A percentile compares a stretch with the other conserved stretches of the same genome.
These are phyloP conservation scores for Crioceris asparagi DNA, from an alignment of 2,888 invertebrate genomes.

Conservation along the genomic window DNA sequence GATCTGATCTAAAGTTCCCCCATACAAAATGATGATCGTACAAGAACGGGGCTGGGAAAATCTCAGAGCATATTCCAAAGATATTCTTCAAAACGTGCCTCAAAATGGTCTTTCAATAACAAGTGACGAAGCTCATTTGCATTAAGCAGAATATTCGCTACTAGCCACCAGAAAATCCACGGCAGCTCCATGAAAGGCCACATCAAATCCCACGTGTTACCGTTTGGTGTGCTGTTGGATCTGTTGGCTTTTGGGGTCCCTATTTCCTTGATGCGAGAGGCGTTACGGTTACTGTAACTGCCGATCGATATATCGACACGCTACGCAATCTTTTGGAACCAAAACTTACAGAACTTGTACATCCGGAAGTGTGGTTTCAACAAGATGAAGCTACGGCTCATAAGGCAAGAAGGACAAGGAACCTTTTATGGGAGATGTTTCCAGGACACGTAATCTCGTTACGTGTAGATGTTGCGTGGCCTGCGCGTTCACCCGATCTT, in stretches of 20 bases:
- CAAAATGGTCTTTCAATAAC: slow-evolving; percentile 13
- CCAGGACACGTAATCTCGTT: slow-evolving; percentile 13
- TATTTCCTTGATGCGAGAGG: slow-evolving; percentile 11
- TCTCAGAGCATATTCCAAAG: slow-evolving; percentile 5
- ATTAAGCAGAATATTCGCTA: slow-evolving; percentile 8
- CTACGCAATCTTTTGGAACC: slow-evolving; percentile 1
- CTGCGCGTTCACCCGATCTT: slow-evolving; percentile 13
- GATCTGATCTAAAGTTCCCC: slow-evolving; percentile 3
- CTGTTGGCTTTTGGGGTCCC: slow-evolving; percentile 12
- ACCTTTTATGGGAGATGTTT: slow-evolving; percentile 12
- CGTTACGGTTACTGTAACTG: slow-evolving; percentile 9
- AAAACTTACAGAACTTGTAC: background rate
- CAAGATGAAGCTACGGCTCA: slow-evolving; percentile 4
- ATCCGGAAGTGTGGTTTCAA: background rate
- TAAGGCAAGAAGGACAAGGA: slow-evolving; percentile 9
- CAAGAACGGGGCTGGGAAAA: slow-evolving; percentile 9
- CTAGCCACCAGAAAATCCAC: slow-evolving; percentile 8
- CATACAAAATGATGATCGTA: slow-evolving; percentile 5
- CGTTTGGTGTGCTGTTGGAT: slow-evolving; percentile 13
- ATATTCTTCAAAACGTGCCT: slow-evolving; percentile 14
- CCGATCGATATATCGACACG: slow-evolving; percentile 6
- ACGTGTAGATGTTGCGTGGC: slow-evolving; percentile 10
- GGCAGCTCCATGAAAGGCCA: slow-evolving; percentile 14
- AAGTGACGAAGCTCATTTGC: slow-evolving; percentile 14
- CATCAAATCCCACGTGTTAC: slow-evolving; percentile 14